phyloP scores from a whole-genome alignment of 1,140 invertebrate species.

The Orius insidiosus region DNA sequence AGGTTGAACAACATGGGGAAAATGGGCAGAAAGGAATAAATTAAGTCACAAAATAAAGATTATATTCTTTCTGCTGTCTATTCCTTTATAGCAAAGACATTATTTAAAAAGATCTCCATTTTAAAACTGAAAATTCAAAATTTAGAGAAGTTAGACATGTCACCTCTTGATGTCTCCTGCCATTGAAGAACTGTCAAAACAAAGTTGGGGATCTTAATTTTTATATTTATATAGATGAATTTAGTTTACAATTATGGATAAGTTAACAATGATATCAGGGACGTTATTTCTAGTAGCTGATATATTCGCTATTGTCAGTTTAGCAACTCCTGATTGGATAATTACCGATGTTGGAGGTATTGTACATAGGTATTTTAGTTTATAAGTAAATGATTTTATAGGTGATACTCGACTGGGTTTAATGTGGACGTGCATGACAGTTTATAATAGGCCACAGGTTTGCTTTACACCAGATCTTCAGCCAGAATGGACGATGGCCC shows the following conservation, averaged over 20 bases:
- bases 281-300: slow-evolving; percentile 82
- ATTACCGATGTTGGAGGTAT: slow-evolving; percentile 80
- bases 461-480: slow-evolving; percentile 75
- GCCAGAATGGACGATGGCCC: slow-evolving; percentile 76
- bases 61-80: too few species aligned
- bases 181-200: too few species aligned
- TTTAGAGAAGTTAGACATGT: too few species aligned
- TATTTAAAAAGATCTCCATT: too few species aligned
- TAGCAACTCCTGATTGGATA: slow-evolving; percentile 92
- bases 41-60: too few species aligned
- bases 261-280: slow-evolving; percentile 78
- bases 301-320: slow-evolving; percentile 81
- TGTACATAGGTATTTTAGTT: slow-evolving; percentile 35
- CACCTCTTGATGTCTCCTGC: too few species aligned
- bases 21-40: too few species aligned
- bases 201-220: too few species aligned
- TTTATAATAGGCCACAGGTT: slow-evolving; percentile 72
- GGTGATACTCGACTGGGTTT: slow-evolving; percentile 76
- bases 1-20: too few species aligned
- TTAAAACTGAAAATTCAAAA: too few species aligned
- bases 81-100: too few species aligned
- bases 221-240: too few species aligned
- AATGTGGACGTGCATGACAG: slow-evolving; percentile 84
- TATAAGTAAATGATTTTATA: slow-evolving; percentile 24
- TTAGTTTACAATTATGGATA: slow-evolving; percentile 84